Evolutionary conservation across 2,888 invertebrate species (phyloP).

Genomic region (Seladonia tumulorum): DNA sequence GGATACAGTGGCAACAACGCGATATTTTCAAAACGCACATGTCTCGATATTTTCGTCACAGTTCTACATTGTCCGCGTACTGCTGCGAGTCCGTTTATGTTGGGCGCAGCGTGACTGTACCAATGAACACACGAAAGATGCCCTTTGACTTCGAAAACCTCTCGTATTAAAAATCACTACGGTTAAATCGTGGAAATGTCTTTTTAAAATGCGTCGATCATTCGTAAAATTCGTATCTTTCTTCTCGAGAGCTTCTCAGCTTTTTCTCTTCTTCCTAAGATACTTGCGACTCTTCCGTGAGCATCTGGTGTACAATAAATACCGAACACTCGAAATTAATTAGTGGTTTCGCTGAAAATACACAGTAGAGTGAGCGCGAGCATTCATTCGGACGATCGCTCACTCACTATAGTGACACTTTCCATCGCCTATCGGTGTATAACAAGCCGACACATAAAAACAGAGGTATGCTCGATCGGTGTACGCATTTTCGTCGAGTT

Average conservation of each 20-base stretch:
- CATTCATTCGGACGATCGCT: constrained; percentile 12
- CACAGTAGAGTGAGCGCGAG: constrained; percentile 16
- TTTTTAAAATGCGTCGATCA: constrained; percentile 26
- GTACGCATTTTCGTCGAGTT: constrained; percentile 53
- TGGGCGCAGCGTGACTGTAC: constrained; percentile 13
- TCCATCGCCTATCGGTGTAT: constrained; percentile 35
- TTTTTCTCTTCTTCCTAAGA: constrained; percentile 47
- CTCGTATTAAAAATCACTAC: constrained; percentile 29
- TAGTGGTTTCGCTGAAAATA: background rate
- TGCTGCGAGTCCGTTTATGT: constrained; percentile 27
- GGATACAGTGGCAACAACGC: constrained; percentile 14
- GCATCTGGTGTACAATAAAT: constrained; percentile 32
- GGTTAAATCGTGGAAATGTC: constrained; percentile 29
- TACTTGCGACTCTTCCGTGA: constrained; percentile 41
- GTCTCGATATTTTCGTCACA: constrained; percentile 7
- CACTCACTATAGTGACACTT: constrained; percentile 44
- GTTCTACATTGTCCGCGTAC: constrained; percentile 17
- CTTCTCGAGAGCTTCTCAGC: constrained; percentile 33
- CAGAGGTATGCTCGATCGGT: constrained; percentile 50
- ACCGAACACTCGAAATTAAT: constrained; percentile 30
- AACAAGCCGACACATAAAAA: constrained; percentile 36
- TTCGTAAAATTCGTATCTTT: constrained; percentile 30
- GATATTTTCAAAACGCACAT: constrained; percentile 47
- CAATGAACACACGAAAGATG: constrained; percentile 25
- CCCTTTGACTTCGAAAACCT: constrained; percentile 28